phyloP scores from a whole-genome alignment of 2,113 vertebrate species.

The Guaruba guarouba region DNA sequence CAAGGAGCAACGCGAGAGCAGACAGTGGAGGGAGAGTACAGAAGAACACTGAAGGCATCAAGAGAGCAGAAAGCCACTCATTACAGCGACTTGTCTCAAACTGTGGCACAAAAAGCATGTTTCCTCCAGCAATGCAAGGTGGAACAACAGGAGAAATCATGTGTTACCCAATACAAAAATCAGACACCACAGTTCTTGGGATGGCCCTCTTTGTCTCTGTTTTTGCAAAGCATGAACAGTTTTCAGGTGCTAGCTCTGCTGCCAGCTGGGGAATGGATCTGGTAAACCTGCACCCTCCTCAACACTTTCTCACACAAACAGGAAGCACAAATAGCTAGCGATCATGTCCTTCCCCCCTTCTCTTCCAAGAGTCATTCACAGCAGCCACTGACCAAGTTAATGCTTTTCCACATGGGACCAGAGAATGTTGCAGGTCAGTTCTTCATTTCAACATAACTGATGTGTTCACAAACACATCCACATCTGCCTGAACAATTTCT shows the following conservation, averaged over 20 bases:
- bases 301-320: neutral
- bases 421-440: neutral
- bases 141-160: neutral
- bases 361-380: neutral
- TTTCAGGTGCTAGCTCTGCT: neutral
- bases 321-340: accelerated
- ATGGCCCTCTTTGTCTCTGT: neutral
- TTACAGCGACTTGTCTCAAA: neutral
- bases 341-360: neutral
- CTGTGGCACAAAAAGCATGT: neutral
- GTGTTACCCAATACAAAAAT: neutral
- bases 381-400: neutral
- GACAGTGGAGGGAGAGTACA: accelerated
- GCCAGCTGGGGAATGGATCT: neutral
- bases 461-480: neutral
- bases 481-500: neutral
- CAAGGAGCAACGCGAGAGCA: neutral
- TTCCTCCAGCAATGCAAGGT: neutral
- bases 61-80: neutral
- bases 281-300: neutral
- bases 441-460: neutral
- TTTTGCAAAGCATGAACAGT: neutral
- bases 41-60: neutral
- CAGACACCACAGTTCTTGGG: neutral
- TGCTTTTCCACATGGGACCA: neutral